Conservation (phyloP, 1,140 invertebrate species). For the Drosophila orena region DNA sequence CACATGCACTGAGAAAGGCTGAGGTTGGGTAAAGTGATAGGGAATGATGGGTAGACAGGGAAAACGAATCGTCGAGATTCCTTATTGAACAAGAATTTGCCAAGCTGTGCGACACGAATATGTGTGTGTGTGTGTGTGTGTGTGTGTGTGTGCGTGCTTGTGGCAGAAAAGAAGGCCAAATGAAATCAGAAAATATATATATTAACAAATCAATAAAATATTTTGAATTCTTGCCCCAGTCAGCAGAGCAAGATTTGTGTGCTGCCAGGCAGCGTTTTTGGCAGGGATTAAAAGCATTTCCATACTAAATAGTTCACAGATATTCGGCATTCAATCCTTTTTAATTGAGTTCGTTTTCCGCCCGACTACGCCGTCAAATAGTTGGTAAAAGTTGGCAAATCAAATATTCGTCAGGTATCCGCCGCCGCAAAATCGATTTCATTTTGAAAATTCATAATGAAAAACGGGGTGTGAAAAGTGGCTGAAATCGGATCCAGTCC, state of each 20-base stretch:
- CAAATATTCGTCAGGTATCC: conserved; percentile 37
- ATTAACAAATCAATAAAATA: conserved; percentile 55
- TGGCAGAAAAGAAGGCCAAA: conserved; percentile 22
- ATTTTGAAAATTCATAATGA: conserved; percentile 9
- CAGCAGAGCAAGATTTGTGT: conserved; percentile 19
- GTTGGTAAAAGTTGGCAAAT: conserved; percentile 24
- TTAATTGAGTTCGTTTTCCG: conserved; percentile 46
- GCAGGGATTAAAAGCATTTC: conserved; percentile 34
- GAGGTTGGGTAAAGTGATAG: background rate
- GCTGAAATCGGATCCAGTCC: conserved; percentile 10
- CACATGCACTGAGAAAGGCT: conserved; percentile 35
- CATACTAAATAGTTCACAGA: conserved; percentile 48
- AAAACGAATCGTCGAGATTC: conserved; percentile 31
- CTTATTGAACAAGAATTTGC: conserved; percentile 41
- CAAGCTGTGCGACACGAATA: conserved; percentile 1
- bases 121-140: background rate
- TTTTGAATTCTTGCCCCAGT: conserved; percentile 21
- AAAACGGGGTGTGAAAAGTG: conserved; percentile 1
- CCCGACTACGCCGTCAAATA: conserved; percentile 15
- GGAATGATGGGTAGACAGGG: conserved; percentile 12
- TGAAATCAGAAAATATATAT: conserved; percentile 50
- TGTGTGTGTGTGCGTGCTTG: background rate
- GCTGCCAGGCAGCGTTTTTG: background rate
- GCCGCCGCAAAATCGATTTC: conserved; percentile 30
- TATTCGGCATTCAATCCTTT: conserved; percentile 41